Percentiles rank a stretch among this genome's conserved stretches.
Conservation (phyloP, 2,888 invertebrate species). For the Hemicrepidius hirtus region DNA sequence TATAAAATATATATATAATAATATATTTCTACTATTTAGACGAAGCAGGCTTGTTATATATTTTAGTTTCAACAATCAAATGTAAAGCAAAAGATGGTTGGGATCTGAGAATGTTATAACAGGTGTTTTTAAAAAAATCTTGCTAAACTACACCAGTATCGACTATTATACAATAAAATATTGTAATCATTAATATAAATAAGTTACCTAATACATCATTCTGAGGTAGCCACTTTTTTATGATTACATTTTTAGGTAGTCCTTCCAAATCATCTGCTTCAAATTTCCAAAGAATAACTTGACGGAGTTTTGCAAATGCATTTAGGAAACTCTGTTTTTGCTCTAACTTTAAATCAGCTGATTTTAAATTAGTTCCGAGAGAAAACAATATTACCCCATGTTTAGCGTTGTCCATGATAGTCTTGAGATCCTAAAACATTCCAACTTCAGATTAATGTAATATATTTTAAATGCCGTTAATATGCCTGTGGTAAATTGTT, state of each 20-base stretch:
- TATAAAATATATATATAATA: neutral
- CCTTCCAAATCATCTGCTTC: conserved; percentile 60
- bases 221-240: conserved; percentile 68
- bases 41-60: neutral
- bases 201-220: conserved; percentile 65
- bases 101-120: too few relatives aligned
- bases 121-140: too few relatives aligned
- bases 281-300: conserved; percentile 68
- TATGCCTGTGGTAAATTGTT: conserved; percentile 57
- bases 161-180: neutral
- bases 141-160: too few relatives aligned
- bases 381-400: conserved; percentile 67
- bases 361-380: conserved; percentile 65
- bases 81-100: neutral
- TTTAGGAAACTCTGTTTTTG: conserved; percentile 52
- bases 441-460: too few relatives aligned
- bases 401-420: conserved; percentile 61
- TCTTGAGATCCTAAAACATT: conserved; percentile 40
- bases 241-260: conserved; percentile 65
- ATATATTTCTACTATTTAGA: too few relatives aligned
- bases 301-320: conserved; percentile 65
- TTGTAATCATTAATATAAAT: neutral
- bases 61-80: neutral
- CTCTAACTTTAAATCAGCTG: conserved; percentile 55
- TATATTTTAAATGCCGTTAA: conserved; percentile 11